Evolutionary conservation across 1,140 invertebrate genomes (phyloP), one percentile per base, ranked within the genome.

Genomic region (Bombus balteatus): DNA sequence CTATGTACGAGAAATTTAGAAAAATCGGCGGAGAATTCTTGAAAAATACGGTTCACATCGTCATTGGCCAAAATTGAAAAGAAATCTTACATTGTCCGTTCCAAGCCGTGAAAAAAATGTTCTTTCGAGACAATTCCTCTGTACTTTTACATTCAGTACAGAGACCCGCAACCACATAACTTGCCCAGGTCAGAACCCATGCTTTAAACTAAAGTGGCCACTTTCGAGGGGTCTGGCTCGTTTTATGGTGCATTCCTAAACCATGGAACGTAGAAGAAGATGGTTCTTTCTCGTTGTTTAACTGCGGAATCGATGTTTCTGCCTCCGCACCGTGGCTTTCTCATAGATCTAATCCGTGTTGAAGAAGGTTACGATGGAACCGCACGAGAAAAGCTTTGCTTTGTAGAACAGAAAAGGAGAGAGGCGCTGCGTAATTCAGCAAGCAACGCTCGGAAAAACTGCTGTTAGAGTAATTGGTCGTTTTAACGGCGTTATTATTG

Each of bases 211-310:
- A 77, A 86, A 87, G 28, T 66, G 43, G 53, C 37, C 83, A 76
- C 65, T 76, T 76, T 47, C 70, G 15, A 34, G 39, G 37, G 77
- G 59, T 73, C 73, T 57, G 43, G 43, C 72, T 81, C 77, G 66
- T 73, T 88, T 87, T 87, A 86, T 28, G 84, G 66, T 62, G 87
- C 74, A 74, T 86, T 87, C 76, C 88, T 87, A 91, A 91, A 92
- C 90, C 90, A 85, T 85, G 65, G 90, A 92, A 92, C 92, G 90
- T 83, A 59, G 83, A 88, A 83, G 71, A 88, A 86, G 88, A 74
- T 85, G 88, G 92, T 84, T 90, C 89, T 92, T 92, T 90, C 84
- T 78, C 72, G 71, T 72, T 39, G 85, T 71, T 57, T 57, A 28
- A 32, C 39, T 15, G 59, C 62, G 70, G 47, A 71, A 57, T 84